These are phyloP conservation scores for Thysanoteuthis rhombus DNA, from an alignment of 2,888 invertebrate genomes.

Conservation along the genomic window DNA sequence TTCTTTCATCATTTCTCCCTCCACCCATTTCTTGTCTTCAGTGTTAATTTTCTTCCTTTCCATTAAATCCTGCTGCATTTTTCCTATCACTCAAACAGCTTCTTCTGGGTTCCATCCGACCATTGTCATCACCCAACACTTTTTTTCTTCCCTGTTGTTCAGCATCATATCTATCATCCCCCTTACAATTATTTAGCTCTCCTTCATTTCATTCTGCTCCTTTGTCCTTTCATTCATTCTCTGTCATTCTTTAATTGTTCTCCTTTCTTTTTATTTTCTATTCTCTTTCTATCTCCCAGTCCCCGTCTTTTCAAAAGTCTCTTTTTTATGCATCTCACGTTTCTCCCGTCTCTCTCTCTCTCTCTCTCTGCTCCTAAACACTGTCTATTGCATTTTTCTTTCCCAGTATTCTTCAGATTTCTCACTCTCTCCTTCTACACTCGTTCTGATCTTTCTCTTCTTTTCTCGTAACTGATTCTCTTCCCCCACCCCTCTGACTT, in stretches of 20 bases:
- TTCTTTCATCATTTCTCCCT: too few species aligned
- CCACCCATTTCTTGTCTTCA: neutral
- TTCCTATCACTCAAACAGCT: neutral
- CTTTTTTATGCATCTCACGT: too few species aligned
- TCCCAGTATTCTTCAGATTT: neutral
- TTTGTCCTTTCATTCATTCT: neutral
- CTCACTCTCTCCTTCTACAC: neutral
- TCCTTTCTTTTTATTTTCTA: too few species aligned
- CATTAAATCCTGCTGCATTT: too few species aligned
- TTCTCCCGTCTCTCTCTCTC: too few species aligned
- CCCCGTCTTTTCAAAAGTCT: too few species aligned
- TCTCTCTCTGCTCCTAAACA: neutral
- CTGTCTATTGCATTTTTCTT: neutral
- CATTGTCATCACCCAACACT: too few species aligned
- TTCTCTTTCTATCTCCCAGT: too few species aligned
- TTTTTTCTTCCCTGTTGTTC: neutral
- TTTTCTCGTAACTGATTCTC: neutral
- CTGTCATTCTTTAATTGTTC: neutral
- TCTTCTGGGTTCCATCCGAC: neutral
- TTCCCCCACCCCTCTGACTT: neutral
- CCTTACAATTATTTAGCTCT: neutral
- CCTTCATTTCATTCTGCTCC: neutral
- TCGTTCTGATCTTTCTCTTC: neutral
- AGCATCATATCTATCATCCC: neutral
- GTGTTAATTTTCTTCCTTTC: neutral